phyloP scores from a whole-genome alignment of 2,888 invertebrate genomes.

The Drosophila seclusa region DNA sequence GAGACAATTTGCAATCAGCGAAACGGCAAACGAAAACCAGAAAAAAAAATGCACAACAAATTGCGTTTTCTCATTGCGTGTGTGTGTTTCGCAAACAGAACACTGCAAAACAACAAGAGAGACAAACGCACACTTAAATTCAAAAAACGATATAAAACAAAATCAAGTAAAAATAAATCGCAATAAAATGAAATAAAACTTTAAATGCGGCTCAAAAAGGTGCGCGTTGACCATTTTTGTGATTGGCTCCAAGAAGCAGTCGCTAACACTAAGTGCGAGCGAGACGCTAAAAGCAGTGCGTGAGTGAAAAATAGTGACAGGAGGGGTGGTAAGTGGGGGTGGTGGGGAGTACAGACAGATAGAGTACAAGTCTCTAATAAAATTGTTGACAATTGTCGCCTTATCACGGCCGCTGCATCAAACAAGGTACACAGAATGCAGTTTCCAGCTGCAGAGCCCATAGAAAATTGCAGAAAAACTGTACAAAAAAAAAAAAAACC shows the following conservation, averaged over 20 bases:
- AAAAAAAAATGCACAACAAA: constrained; percentile 75
- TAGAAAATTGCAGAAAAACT: constrained; percentile 39
- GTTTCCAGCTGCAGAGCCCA: constrained; percentile 44
- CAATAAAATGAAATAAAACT: constrained; percentile 68
- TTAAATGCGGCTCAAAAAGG: constrained; percentile 73
- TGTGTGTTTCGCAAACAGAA: constrained; percentile 59
- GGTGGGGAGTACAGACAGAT: not conserved
- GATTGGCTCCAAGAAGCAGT: constrained; percentile 70
- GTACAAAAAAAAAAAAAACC: not conserved
- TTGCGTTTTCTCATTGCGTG: constrained; percentile 72
- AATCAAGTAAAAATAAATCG: constrained; percentile 55
- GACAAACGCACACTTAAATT: not conserved
- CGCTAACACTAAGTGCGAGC: constrained; percentile 9
- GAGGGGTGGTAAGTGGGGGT: not conserved
- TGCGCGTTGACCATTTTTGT: constrained; percentile 73
- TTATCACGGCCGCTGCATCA: constrained; percentile 74
- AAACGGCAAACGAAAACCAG: constrained; percentile 73
- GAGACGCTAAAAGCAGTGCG: constrained; percentile 13
- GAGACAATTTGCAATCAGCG: constrained; percentile 79
- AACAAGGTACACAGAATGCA: constrained; percentile 74
- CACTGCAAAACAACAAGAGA: constrained; percentile 17
- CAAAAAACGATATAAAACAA: constrained; percentile 42
- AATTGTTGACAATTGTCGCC: constrained; percentile 80
- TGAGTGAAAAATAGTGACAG: constrained; percentile 1
- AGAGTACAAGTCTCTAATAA: constrained; percentile 60